phyloP scores from a whole-genome alignment of 2,888 invertebrate species.

The Stenchaetothrips biformis region DNA sequence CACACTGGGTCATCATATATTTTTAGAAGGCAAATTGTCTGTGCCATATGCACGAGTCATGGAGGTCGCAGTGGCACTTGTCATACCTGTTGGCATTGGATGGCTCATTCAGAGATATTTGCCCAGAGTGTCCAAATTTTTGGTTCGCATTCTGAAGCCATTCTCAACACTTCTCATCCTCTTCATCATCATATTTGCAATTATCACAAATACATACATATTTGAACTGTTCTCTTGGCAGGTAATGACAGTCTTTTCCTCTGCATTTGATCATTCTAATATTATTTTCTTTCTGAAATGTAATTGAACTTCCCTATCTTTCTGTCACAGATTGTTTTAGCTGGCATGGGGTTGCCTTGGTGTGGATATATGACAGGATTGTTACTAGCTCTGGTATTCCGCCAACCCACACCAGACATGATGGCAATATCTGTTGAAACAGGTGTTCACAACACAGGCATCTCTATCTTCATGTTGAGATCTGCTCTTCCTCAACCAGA shows the following conservation, averaged over 20 bases:
- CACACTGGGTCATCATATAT: conserved; percentile 72
- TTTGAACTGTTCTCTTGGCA: conserved; percentile 83
- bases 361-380: conserved; percentile 71
- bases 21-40: conserved; percentile 61
- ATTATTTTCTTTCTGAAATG: conserved; percentile 17
- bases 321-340: conserved; percentile 63
- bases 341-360: conserved; percentile 78
- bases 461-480: conserved; percentile 80
- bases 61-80: conserved; percentile 65
- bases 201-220: conserved; percentile 82
- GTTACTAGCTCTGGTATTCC: conserved; percentile 54
- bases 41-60: conserved; percentile 77
- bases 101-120: conserved; percentile 55
- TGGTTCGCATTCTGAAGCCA: conserved; percentile 78
- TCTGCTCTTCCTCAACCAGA: conserved; percentile 78
- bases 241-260: conserved; percentile 51
- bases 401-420: conserved; percentile 61
- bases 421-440: conserved; percentile 90
- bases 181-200: conserved; percentile 81
- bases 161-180: conserved; percentile 73
- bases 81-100: conserved; percentile 72
- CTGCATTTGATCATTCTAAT: conserved; percentile 27
- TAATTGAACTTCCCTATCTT: conserved; percentile 26
- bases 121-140: conserved; percentile 61
- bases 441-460: conserved; percentile 89